Evolutionary conservation across 2,113 vertebrate genomes (phyloP).

Genomic region (Muntiacus reevesi): DNA sequence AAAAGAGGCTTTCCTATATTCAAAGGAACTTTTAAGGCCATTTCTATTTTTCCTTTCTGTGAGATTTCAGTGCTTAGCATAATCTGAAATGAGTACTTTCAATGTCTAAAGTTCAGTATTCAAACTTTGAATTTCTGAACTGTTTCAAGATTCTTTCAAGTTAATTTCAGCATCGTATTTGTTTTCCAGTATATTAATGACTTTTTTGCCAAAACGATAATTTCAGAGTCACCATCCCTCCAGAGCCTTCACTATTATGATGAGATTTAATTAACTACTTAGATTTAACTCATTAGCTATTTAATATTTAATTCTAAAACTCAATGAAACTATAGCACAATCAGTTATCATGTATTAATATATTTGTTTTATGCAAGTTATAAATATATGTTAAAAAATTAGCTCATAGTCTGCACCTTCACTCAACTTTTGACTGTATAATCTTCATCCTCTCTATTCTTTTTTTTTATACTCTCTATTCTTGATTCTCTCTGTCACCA

Average conservation of each 20-base stretch:
- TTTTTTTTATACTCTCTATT: not conserved
- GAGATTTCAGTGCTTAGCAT: not conserved
- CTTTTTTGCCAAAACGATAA: not conserved
- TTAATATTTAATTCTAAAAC: not conserved
- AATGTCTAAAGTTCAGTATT: not conserved
- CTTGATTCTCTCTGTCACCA: not conserved
- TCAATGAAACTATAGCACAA: not conserved
- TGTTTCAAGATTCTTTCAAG: not conserved
- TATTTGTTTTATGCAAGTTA: not conserved
- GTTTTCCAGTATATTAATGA: not conserved
- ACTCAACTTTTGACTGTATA: not conserved
- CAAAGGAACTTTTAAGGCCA: not conserved
- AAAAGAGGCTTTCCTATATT: not conserved
- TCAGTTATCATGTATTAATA: not conserved
- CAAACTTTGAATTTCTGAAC: not conserved
- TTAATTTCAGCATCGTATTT: not conserved
- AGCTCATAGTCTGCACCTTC: not conserved
- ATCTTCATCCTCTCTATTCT: not conserved
- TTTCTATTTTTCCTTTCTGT: slow-evolving; percentile 12
- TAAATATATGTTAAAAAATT: not conserved
- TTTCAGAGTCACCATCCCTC: not conserved
- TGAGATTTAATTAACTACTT: not conserved
- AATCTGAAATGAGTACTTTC: not conserved
- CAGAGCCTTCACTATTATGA: not conserved
- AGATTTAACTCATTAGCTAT: not conserved